Conservation (phyloP, 64 coral and sea anemone species). For the Catalaphyllia jardinei region DNA sequence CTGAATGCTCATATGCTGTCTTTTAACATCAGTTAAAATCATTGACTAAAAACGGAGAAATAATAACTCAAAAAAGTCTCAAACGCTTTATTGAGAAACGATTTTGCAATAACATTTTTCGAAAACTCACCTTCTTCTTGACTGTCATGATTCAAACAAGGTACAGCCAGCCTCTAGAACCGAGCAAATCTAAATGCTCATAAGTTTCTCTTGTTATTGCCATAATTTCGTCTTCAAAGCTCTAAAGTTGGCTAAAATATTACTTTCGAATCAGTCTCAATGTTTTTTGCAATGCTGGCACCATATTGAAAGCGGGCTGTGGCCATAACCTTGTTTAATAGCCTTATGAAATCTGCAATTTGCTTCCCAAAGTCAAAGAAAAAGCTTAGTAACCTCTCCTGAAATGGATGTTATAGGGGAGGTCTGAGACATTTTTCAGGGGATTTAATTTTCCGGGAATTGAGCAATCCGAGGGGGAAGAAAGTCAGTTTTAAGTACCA, state of each 20-base stretch:
- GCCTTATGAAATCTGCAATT: slow-evolving; percentile 32
- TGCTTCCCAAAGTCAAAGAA: slow-evolving; percentile 27
- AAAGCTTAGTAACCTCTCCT: slow-evolving; percentile 51
- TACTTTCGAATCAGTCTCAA: not conserved
- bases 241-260: slow-evolving; percentile 8
- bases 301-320: slow-evolving; percentile 33
- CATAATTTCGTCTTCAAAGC: slow-evolving; percentile 7
- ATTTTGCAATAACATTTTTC: slow-evolving; percentile 45
- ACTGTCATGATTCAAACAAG: slow-evolving; percentile 13
- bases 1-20: slow-evolving; percentile 21
- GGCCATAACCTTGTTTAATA: not conserved
- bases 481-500: too few species aligned
- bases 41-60: slow-evolving; percentile 33
- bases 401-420: slow-evolving; percentile 32
- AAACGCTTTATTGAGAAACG: slow-evolving; percentile 24
- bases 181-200: not conserved
- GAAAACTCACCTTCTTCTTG: slow-evolving; percentile 29
- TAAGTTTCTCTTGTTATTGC: too few species aligned
- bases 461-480: slow-evolving; percentile 49
- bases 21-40: slow-evolving; percentile 38
- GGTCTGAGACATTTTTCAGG: slow-evolving; percentile 36
- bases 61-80: slow-evolving; percentile 30
- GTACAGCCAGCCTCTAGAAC: slow-evolving; percentile 19
- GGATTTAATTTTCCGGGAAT: slow-evolving; percentile 42
- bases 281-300: not conserved